Conservation (phyloP, 1,140 invertebrate species). For the Eumaeus atala region DNA sequence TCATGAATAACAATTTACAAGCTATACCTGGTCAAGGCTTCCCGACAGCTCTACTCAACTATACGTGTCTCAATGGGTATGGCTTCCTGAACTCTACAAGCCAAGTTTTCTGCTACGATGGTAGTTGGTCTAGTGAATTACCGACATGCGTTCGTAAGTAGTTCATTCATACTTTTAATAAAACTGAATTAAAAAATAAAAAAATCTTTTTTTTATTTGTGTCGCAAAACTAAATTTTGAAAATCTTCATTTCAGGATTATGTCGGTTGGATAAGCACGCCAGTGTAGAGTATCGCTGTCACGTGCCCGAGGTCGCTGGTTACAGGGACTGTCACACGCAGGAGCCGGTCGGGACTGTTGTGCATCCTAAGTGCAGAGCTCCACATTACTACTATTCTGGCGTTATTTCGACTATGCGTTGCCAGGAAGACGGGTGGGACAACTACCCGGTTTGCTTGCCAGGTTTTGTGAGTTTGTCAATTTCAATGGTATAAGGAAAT, state of each 20-base stretch:
- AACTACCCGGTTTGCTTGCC: conserved; percentile 6
- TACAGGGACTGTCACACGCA: conserved; percentile 25
- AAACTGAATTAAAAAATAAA: too few relatives aligned
- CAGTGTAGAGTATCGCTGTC: conserved; percentile 11
- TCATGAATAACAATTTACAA: not conserved
- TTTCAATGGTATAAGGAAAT: not conserved
- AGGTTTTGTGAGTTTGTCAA: not conserved
- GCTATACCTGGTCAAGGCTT: not conserved
- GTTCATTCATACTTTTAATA: too few relatives aligned
- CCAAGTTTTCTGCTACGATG: not conserved
- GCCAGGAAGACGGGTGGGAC: conserved; percentile 11
- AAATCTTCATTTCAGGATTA: not conserved
- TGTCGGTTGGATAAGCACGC: not conserved
- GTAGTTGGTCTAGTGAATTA: not conserved
- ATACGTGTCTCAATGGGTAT: not conserved
- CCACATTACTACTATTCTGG: conserved; percentile 14
- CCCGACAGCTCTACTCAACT: not conserved
- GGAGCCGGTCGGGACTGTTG: conserved; percentile 22
- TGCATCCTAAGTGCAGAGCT: conserved; percentile 9
- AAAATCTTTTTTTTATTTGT: too few relatives aligned
- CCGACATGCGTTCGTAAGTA: conserved; percentile 4
- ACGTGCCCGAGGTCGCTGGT: not conserved
- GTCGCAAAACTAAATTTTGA: too few relatives aligned
- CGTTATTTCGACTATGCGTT: conserved; percentile 11
- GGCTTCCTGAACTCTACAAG: not conserved